Evolutionary conservation across 2,888 invertebrate species (phyloP).

Genomic region (Calliopum simillimum): DNA sequence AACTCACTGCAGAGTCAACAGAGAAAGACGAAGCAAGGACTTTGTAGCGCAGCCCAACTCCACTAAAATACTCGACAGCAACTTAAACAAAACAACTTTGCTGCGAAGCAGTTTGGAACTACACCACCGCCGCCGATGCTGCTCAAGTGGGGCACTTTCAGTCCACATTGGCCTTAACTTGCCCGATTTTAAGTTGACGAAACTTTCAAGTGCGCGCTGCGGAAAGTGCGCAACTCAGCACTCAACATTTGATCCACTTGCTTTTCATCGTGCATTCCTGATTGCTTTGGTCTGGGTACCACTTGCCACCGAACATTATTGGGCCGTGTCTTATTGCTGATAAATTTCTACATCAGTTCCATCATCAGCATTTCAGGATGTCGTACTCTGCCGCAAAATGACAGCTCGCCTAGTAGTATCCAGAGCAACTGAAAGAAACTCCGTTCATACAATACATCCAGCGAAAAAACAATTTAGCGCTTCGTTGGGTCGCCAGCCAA

Average conservation of each 20-base stretch:
- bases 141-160: neutral
- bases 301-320: neutral
- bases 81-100: neutral
- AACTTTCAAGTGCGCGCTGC: slow-evolving; percentile 8
- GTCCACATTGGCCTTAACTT: neutral
- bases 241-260: slow-evolving; percentile 12
- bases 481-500: slow-evolving; percentile 40
- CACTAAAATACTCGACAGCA: neutral
- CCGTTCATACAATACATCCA: neutral
- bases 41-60: neutral
- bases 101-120: neutral
- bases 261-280: too few relatives aligned
- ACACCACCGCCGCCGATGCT: neutral
- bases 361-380: neutral
- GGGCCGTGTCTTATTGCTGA: neutral
- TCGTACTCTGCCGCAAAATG: neutral
- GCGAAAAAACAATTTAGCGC: slow-evolving; percentile 47
- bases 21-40: neutral
- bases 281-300: neutral
- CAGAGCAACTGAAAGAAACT: neutral
- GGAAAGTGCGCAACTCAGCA: slow-evolving; percentile 11
- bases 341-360: neutral
- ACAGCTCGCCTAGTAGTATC: neutral
- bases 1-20: slow-evolving; percentile 9
- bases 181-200: too few relatives aligned